Evolutionary conservation across 1,140 invertebrate genomes (phyloP), one percentile per base, ranked within the genome.

Genomic region (Platyura marginata): DNA sequence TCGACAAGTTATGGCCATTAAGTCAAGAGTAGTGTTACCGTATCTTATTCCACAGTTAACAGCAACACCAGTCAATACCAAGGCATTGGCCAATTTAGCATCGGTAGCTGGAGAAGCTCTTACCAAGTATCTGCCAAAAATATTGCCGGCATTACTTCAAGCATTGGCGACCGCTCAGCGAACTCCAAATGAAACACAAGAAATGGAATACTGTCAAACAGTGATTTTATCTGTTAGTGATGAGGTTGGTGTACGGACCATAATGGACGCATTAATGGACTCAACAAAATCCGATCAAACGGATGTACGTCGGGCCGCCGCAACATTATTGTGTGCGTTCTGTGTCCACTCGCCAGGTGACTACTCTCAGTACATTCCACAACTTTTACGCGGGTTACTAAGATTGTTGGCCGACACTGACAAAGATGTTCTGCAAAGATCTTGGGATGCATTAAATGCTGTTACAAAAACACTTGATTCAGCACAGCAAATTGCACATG

Each of bases 11-110:
- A 95, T 98, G 87, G 79, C 86, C 11, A 89, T 96, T 32, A 97
- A 95, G 67, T 92, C 90, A 8, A 70, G 87, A 48, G 91, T 92
- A 1, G 90, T 98, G 21, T 63, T 98, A 44, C 93, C 93, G 2
- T 96, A 96, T 63, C 67, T 98, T 36, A 81, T 98, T 37, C 94
- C 94, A 13, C 91, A 96, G 65, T 66, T 97, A 47, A 95, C 86
- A 3, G 74, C 77, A 19, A 75, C 79, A 15, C 79, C 79, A 38
- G 81, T 89, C 6, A 95, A 97, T 64, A 93, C 89, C 2, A 85
- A 89, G 66, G 92, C 92, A 3, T 62, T 97, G 15, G 89, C 90
- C 3, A 83, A 91, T 50, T 65, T 96, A 39, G 87, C 90, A 3
- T 85, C 88, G 19, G 91, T 94, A 5, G 90, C 92, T 47, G 89